A percentile compares a stretch with the other conserved stretches of the same genome.
These are phyloP conservation scores for Sebastes trivittatus DNA, from an alignment of 2,797 vertebrate genomes.

Conservation along the genomic window DNA sequence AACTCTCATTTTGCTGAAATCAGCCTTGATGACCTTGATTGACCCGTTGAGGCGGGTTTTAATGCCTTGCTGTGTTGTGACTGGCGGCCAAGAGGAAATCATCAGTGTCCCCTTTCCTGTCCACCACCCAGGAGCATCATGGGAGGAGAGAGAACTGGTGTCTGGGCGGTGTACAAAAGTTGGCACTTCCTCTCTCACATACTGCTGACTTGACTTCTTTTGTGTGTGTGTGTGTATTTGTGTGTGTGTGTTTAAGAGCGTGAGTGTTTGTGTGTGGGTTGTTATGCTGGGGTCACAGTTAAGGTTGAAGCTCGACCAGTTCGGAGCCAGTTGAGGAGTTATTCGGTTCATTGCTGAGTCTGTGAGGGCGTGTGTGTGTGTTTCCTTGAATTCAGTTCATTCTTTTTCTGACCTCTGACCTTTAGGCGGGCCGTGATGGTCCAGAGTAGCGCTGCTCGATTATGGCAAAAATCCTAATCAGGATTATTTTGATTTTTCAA, in stretches of 20 bases:
- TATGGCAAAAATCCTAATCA: neutral
- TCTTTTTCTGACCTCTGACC: slow-evolving; percentile 1
- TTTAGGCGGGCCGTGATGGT: neutral
- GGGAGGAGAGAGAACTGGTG: slow-evolving; percentile 15
- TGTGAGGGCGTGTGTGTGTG: neutral
- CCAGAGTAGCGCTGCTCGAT: neutral
- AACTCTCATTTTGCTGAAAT: neutral
- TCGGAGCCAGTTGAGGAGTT: neutral
- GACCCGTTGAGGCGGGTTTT: neutral
- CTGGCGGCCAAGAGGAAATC: slow-evolving; percentile 36
- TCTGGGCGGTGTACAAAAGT: slow-evolving; percentile 26
- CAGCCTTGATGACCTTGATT: neutral
- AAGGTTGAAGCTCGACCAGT: neutral
- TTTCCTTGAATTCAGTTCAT: neutral
- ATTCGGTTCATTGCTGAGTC: neutral
- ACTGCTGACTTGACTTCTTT: slow-evolving; percentile 55
- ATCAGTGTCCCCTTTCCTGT: slow-evolving; percentile 36
- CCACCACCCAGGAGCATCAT: slow-evolving; percentile 14
- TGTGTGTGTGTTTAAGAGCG: neutral
- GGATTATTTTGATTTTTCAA: neutral
- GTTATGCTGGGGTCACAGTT: neutral
- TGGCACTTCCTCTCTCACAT: slow-evolving; percentile 58
- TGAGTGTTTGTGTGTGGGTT: slow-evolving; percentile 13
- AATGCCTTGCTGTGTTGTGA: neutral
- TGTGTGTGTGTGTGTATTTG: neutral